Conservation (phyloP, 2,797 vertebrate genomes). For the Neoniphon sammara region DNA sequence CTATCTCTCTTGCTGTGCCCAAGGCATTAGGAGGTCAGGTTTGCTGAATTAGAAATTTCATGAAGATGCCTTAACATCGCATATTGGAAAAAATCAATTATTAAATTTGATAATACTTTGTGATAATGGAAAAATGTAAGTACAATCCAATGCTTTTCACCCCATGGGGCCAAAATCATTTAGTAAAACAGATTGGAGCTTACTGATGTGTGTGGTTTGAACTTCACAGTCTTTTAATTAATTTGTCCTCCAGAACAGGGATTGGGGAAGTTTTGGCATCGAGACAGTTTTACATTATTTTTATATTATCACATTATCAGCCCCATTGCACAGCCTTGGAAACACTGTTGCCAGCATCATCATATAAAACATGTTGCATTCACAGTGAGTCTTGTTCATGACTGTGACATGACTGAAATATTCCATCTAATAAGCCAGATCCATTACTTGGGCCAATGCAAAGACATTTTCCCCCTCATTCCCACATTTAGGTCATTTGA, state of each 20-base stretch:
- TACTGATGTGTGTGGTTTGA: slow-evolving; percentile 56
- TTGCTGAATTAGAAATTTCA: slow-evolving; percentile 60
- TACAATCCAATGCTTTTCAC: slow-evolving; percentile 49
- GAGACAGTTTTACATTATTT: not conserved
- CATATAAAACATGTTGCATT: slow-evolving; percentile 8
- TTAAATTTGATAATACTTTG: slow-evolving; percentile 61
- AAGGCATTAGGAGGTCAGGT: slow-evolving; percentile 57
- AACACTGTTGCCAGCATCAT: not conserved
- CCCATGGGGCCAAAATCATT: slow-evolving; percentile 55
- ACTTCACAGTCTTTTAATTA: slow-evolving; percentile 57
- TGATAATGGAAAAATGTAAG: slow-evolving; percentile 69
- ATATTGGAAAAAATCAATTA: slow-evolving; percentile 63
- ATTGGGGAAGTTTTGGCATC: not conserved
- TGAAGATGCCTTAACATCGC: slow-evolving; percentile 51
- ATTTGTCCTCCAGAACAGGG: slow-evolving; percentile 43
- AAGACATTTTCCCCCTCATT: slow-evolving; percentile 40
- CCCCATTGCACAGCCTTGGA: not conserved
- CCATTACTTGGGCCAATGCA: slow-evolving; percentile 19
- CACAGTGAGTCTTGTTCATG: slow-evolving; percentile 15
- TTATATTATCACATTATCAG: not conserved
- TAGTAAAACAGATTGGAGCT: slow-evolving; percentile 49
- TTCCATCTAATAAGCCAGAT: not conserved
- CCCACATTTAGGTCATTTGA: slow-evolving; percentile 62
- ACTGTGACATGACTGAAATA: slow-evolving; percentile 9
- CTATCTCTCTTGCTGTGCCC: slow-evolving; percentile 58